These are phyloP conservation scores for Megalurothrips usitatus DNA, from an alignment of 2,888 invertebrate genomes.

Conservation along the genomic window DNA sequence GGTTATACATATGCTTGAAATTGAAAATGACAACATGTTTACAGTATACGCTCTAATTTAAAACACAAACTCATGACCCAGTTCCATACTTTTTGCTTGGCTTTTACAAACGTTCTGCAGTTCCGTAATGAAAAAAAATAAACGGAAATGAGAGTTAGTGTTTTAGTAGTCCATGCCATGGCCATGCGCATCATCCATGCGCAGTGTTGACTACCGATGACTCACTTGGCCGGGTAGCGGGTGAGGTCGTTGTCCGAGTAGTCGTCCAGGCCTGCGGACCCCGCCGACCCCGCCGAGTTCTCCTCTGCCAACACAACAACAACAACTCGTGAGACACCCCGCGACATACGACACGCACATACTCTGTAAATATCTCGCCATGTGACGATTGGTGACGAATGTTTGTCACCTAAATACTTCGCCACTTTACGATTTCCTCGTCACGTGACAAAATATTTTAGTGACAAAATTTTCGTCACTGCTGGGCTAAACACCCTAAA, in stretches of 20 bases:
- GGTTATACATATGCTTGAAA: too few species aligned
- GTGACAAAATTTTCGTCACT: too few species aligned
- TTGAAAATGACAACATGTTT: too few species aligned
- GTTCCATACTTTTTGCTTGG: not conserved
- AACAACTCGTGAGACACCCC: not conserved
- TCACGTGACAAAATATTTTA: too few species aligned
- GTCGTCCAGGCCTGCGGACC: not conserved
- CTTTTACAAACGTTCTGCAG: too few species aligned
- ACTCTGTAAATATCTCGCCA: too few species aligned
- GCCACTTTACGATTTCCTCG: too few species aligned
- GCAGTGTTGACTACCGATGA: not conserved
- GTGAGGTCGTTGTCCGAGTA: slow-evolving; percentile 1
- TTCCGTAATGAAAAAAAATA: not conserved
- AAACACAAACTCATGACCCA: not conserved
- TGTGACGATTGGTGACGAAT: too few species aligned
- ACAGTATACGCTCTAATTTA: too few species aligned
- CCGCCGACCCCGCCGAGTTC: not conserved
- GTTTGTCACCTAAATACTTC: too few species aligned
- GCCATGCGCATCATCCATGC: not conserved
- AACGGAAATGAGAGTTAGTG: not conserved
- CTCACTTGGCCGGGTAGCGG: not conserved
- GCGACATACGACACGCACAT: too few species aligned
- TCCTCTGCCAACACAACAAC: slow-evolving; percentile 1
- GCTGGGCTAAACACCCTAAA: too few species aligned
- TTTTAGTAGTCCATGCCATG: not conserved